Base-by-base conservation (phyloP, 2,113 vertebrate species). In the Chunga burmeisteri region DNA sequence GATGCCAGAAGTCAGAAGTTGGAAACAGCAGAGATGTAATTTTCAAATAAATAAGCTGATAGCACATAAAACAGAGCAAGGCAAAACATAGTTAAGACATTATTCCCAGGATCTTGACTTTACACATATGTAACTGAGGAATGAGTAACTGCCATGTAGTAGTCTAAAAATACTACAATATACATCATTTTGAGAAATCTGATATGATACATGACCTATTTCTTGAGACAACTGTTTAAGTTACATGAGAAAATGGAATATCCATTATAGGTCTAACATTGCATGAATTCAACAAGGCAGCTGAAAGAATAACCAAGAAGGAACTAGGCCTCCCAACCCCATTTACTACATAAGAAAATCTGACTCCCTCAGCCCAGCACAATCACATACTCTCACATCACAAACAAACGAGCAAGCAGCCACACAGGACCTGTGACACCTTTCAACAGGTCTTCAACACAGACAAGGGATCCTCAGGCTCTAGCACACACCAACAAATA, bases 1-100 rank as follows among this genome's bases (percentile, higher is more conserved):
- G 99, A 78, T 99, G 99, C 97, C 99, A 96, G 97, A 99, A 99
- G 96, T 99, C 99, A 6, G 99, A 99, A 29, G 99, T 98, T 5
- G 99, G 99, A 91, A 99, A 99, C 77, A 99, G 93, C 23, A 99
- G 89, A 10, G 98, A 98, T 1, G 95, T 93, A n/a, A 99, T 97
- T 96, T 99, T 99, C 97, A 99, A 97, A 88, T 99, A 98, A 63
- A 99, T 56, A 10, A 99, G 97, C 99, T 99, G 81, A 66, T 94
- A 77, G 38, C 92, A 47, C 77, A 95, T 26, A 68, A 92, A 86
- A 85, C 46, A 95, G 58, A 90, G 25, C 25, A 77, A 83, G 55
- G 23, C 42, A 93, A 91, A 86, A 94, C 9, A 65, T 0, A 65
- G n/a, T 86, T 87, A 91, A 55, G n/a, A 65, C 30, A 26, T 29